A percentile compares a stretch with the other conserved stretches of the same genome.
Evolutionary conservation across 2,797 vertebrate species (phyloP).

Genomic region (Chrysolophus pictus): DNA sequence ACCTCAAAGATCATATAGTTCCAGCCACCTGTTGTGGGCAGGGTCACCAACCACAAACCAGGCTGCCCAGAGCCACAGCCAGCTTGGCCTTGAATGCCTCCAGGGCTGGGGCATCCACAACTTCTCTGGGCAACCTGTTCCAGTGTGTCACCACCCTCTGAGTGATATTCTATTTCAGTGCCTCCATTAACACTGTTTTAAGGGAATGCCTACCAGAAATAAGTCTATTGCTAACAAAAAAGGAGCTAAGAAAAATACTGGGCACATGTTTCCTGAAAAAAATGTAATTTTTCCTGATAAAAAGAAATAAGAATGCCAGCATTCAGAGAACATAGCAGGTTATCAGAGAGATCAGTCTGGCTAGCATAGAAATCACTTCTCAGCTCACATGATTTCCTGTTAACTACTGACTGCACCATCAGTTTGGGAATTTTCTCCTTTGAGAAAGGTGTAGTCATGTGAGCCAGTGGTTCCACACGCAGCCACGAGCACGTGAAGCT

Average conservation of each 20-base stretch:
- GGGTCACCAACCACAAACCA: too few species aligned
- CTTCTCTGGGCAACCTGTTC: too few species aligned
- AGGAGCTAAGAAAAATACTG: background rate
- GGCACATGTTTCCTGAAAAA: background rate
- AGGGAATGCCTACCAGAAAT: background rate
- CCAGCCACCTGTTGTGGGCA: too few species aligned
- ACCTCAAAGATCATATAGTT: too few species aligned
- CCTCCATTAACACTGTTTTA: background rate
- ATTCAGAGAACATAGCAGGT: background rate
- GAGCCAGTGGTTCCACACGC: background rate
- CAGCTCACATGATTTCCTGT: background rate
- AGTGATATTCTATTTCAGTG: background rate
- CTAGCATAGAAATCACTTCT: background rate
- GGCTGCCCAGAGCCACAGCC: too few species aligned
- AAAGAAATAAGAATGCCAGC: background rate
- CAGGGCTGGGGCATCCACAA: too few species aligned
- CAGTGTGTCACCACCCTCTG: background rate
- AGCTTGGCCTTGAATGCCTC: too few species aligned
- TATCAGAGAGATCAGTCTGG: background rate
- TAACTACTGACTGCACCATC: background rate
- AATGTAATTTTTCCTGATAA: background rate
- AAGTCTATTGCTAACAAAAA: background rate
- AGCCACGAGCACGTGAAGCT: background rate
- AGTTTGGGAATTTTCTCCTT: background rate
- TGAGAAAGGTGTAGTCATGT: background rate